Conservation (phyloP, 2,797 vertebrate species). For the Tachyglossus aculeatus region DNA sequence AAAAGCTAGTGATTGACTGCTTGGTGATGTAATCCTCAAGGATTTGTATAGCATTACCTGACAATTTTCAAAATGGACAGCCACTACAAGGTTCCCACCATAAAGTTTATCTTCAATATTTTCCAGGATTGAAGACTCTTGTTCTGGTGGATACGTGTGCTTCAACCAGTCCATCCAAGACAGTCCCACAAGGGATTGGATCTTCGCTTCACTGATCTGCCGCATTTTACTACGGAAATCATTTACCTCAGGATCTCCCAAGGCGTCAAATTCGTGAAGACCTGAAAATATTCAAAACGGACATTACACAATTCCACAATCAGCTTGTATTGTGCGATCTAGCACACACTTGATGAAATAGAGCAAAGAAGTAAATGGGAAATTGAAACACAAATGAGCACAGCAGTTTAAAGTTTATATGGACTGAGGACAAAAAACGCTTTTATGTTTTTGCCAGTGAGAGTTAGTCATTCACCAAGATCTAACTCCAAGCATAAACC, state of each 20-base stretch:
- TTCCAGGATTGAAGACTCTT: constrained; percentile 80
- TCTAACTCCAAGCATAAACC: not conserved
- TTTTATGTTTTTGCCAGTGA: not conserved
- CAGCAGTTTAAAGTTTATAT: not conserved
- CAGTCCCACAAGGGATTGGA: constrained; percentile 86
- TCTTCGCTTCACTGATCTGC: constrained; percentile 89
- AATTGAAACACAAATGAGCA: constrained; percentile 1
- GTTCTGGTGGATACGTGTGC: constrained; percentile 88
- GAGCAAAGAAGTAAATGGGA: not conserved
- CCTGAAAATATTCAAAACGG: constrained; percentile 73
- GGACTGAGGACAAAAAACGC: not conserved
- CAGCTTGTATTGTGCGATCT: not conserved
- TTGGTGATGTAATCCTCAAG: too few species aligned
- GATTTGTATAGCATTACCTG: constrained; percentile 79
- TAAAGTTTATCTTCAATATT: constrained; percentile 80
- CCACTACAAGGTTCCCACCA: constrained; percentile 87
- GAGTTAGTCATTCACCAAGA: too few species aligned
- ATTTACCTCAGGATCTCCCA: constrained; percentile 94
- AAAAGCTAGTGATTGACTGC: too few species aligned
- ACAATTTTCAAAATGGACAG: constrained; percentile 91
- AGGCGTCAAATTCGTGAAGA: constrained; percentile 93
- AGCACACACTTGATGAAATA: constrained; percentile 10
- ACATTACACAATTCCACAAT: constrained; percentile 4
- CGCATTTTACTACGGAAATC: constrained; percentile 95
- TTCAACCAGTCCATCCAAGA: constrained; percentile 92